Base-by-base conservation (phyloP, 2,888 invertebrate genomes). In the Crossocerus cetratus region DNA sequence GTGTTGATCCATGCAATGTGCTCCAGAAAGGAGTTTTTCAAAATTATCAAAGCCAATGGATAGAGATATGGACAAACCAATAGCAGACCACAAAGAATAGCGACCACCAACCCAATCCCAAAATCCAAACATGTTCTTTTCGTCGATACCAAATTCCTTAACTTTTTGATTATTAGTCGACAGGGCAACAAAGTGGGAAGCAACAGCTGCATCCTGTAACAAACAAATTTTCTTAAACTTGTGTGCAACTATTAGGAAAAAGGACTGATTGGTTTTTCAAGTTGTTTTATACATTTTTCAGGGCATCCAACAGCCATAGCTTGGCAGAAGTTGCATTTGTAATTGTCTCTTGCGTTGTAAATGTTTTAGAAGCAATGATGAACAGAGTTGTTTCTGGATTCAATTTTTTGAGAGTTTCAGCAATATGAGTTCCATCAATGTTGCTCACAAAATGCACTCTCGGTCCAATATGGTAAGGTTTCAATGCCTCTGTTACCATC, bases 91-190 rank as follows among this genome's bases (percentile, higher is more conserved):
- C 11, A 99, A 92, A 0, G 99, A 99, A 85, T 95, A 95, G 87
- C 99, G 95, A 83, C 99, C 99, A 44, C 99, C 99, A 56, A 99
- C 99, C 99, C 99, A 99, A 91, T 99, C 99, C 99, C 99, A 99
- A 91, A 99, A 99, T 21, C 96, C 99, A 92, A 99, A 99, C 98
- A 99, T 99, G 89, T 99, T 99, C 82, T 95, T 95, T 78, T 96
- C 94, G 90, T 98, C 96, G 85, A 99, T 99, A 16, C 99, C 99
- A 91, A 99, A 99, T 44, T 96, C 98, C 21, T 95, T 96, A n/a
- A 98, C 99, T 90, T 98, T 98, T 78, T 94, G 93, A 21, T 92
- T 94, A 90, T 99, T 99, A 0, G 99, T 99, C 2, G 99, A 99
- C 14, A 99, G 91, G 11, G 99, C 99, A 2, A 99, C 99, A 91